Conservation (phyloP, 2,888 invertebrate genomes). For the Dryomyza anilis region DNA sequence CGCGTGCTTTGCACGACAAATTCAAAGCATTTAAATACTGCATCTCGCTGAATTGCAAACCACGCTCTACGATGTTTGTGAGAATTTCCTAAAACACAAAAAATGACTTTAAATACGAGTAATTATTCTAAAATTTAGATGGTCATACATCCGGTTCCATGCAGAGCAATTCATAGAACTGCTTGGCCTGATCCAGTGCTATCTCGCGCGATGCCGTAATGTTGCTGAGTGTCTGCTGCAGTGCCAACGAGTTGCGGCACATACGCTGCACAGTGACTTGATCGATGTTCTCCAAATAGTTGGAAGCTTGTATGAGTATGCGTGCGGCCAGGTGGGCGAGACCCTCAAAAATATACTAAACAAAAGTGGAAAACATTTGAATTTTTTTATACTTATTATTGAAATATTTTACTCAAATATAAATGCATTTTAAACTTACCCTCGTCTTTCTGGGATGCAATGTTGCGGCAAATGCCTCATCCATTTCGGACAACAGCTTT, state of each 20-base stretch:
- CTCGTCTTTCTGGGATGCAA: slow-evolving; percentile 79
- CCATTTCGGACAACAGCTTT: slow-evolving; percentile 76
- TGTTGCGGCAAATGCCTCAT: slow-evolving; percentile 76
- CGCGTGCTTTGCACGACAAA: slow-evolving; percentile 71
- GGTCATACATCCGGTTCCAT: slow-evolving; percentile 76
- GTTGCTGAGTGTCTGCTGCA: slow-evolving; percentile 84
- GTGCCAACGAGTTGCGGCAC: slow-evolving; percentile 82
- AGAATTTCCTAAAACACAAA: slow-evolving; percentile 75
- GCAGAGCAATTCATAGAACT: slow-evolving; percentile 86
- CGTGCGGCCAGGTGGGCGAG: slow-evolving; percentile 79
- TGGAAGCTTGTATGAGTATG: slow-evolving; percentile 80
- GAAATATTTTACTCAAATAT: neutral
- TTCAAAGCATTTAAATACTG: slow-evolving; percentile 88
- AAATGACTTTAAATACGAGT: slow-evolving; percentile 28
- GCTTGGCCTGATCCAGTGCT: slow-evolving; percentile 85
- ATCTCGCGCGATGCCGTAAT: slow-evolving; percentile 82
- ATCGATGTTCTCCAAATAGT: slow-evolving; percentile 79
- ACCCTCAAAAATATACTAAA: slow-evolving; percentile 88
- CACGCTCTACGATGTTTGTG: slow-evolving; percentile 81
- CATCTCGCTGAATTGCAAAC: slow-evolving; percentile 83
- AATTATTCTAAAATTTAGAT: neutral
- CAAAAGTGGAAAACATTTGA: no score
- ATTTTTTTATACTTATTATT: no score
- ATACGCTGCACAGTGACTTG: slow-evolving; percentile 82
- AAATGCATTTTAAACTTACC: slow-evolving; percentile 62